These are phyloP conservation scores for Sarcophaga variegata DNA, from an alignment of 2,888 invertebrate genomes.

Conservation along the genomic window DNA sequence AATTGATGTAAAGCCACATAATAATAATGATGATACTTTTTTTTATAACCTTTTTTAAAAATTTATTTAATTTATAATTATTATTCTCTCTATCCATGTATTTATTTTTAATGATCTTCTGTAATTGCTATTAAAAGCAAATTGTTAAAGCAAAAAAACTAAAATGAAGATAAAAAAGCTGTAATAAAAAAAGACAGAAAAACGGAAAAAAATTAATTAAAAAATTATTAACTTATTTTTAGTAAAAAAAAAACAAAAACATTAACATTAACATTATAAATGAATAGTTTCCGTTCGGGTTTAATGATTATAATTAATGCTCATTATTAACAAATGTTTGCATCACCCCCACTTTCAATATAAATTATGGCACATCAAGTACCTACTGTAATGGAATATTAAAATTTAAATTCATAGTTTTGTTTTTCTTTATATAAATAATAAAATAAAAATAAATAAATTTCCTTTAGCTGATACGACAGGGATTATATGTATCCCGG, in stretches of 20 bases:
- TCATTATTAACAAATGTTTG: neutral
- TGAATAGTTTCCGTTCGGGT: neutral
- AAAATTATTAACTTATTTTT: neutral
- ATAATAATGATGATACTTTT: slow-evolving; percentile 21
- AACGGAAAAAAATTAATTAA: slow-evolving; percentile 53
- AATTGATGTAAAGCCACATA: slow-evolving; percentile 52
- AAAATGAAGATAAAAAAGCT: slow-evolving; percentile 11
- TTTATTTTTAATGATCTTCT: slow-evolving; percentile 37
- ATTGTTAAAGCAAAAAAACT: slow-evolving; percentile 11
- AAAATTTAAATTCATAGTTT: no score
- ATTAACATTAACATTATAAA: neutral
- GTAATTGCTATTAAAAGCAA: slow-evolving; percentile 34
- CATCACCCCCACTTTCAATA: neutral
- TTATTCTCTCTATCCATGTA: neutral
- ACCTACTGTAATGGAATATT: no score
- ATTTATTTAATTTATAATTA: slow-evolving; percentile 34
- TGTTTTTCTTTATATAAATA: no score
- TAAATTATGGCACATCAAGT: slow-evolving; percentile 1
- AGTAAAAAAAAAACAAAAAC: neutral
- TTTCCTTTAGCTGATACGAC: no score
- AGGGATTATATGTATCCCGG: no score
- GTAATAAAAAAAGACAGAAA: slow-evolving; percentile 69
- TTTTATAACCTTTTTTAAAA: slow-evolving; percentile 26
- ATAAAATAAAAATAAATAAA: no score
- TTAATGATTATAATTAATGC: neutral